phyloP scores from a whole-genome alignment of 2,113 vertebrate species.

The Meleagris gallopavo region DNA sequence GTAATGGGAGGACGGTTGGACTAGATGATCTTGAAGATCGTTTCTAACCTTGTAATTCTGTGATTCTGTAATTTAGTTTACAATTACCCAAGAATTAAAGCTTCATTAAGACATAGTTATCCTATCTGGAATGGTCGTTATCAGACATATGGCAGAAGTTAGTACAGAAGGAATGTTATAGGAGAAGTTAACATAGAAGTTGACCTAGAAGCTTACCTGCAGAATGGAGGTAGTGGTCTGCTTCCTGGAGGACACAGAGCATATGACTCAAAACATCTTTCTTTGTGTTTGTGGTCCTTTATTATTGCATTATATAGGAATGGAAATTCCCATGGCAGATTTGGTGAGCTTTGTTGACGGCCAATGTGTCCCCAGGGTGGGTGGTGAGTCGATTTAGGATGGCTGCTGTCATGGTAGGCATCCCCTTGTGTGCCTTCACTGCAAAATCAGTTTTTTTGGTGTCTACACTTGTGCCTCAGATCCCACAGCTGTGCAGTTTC shows the following conservation, averaged over 20 bases:
- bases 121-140: background rate
- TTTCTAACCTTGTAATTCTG: too few species aligned
- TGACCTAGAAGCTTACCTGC: background rate
- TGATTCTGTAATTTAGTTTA: background rate
- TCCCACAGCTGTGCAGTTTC: background rate
- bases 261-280: background rate
- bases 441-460: background rate
- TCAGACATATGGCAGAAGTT: background rate
- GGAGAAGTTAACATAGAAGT: rapidly evolving
- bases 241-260: background rate
- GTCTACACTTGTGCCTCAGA: background rate
- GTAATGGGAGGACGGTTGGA: too few species aligned
- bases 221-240: background rate
- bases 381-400: background rate
- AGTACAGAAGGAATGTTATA: background rate
- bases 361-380: background rate
- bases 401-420: rapidly evolving
- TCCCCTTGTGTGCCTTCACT: background rate
- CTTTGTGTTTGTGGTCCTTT: background rate
- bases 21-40: too few species aligned
- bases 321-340: background rate
- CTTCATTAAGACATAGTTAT: background rate
- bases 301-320: rapidly evolving
- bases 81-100: background rate
- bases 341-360: background rate